Evolutionary conservation across 1,140 invertebrate species (phyloP).

Genomic region (Parasteatoda tepidariorum): DNA sequence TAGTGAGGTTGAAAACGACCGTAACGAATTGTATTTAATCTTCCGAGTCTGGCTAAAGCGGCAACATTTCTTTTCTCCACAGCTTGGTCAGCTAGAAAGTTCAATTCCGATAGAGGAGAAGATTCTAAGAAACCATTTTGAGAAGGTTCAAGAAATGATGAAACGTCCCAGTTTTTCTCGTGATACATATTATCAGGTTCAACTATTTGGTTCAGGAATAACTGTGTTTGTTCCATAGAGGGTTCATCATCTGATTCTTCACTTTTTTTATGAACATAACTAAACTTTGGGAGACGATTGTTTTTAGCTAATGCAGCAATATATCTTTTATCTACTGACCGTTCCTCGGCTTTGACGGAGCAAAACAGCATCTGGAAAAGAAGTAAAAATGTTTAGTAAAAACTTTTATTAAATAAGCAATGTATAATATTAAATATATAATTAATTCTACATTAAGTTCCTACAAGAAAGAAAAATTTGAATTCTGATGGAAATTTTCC

Average conservation of each 20-base stretch:
- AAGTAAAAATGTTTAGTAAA: neutral
- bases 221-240: neutral
- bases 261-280: neutral
- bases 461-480: no score
- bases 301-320: slow-evolving; percentile 47
- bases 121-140: neutral
- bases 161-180: neutral
- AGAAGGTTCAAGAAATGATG: slow-evolving; percentile 5
- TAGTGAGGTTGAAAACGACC: slow-evolving; percentile 9
- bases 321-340: slow-evolving; percentile 37
- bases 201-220: neutral
- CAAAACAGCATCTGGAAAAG: neutral
- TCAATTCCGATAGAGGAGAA: neutral
- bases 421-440: no score
- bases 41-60: slow-evolving; percentile 26
- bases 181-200: neutral
- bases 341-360: neutral
- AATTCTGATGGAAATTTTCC: no score
- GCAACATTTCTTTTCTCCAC: slow-evolving; percentile 44
- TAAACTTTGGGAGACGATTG: slow-evolving; percentile 32
- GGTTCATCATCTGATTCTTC: neutral
- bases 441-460: no score
- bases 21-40: slow-evolving; percentile 32
- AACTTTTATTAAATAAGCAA: no score
- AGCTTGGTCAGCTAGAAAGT: neutral